Conservation (phyloP, 2,888 invertebrate species). For the Stegophylla sp. region DNA sequence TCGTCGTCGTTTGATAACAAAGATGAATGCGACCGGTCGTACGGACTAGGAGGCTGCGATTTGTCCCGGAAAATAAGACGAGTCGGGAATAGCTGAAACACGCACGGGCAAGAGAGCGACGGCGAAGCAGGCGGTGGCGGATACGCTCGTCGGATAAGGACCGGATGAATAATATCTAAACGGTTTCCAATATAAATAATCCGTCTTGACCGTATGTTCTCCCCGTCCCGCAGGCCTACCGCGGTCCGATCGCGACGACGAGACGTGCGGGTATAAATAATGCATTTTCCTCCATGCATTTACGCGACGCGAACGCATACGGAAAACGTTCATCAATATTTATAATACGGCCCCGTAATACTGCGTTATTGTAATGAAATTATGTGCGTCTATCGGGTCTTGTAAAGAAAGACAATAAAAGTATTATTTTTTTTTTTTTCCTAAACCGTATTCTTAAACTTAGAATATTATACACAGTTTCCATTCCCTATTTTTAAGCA, state of each 20-base stretch:
- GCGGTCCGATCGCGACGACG: no score
- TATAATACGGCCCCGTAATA: not conserved
- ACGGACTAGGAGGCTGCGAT: no score
- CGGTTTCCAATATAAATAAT: conserved; percentile 27
- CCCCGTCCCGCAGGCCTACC: no score
- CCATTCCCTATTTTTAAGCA: no score
- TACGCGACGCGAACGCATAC: not conserved
- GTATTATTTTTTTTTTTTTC: no score
- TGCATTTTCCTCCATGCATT: conserved; percentile 27
- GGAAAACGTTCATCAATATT: conserved; percentile 36
- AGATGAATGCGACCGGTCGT: conserved; percentile 34
- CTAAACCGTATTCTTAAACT: no score
- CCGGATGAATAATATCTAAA: conserved; percentile 49
- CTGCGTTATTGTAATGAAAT: no score
- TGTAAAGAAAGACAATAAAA: no score
- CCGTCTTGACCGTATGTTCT: conserved; percentile 11
- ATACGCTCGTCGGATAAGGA: conserved; percentile 41
- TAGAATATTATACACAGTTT: no score
- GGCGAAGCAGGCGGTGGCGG: not conserved
- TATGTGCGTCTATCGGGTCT: no score
- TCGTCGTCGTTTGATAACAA: conserved; percentile 21
- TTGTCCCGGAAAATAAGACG: conserved; percentile 31
- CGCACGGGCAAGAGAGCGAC: not conserved
- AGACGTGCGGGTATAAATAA: conserved; percentile 26
- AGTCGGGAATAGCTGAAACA: no score